Evolutionary conservation across 2,888 invertebrate genomes (phyloP).

Genomic region (Caenorhabditis uteleia): DNA sequence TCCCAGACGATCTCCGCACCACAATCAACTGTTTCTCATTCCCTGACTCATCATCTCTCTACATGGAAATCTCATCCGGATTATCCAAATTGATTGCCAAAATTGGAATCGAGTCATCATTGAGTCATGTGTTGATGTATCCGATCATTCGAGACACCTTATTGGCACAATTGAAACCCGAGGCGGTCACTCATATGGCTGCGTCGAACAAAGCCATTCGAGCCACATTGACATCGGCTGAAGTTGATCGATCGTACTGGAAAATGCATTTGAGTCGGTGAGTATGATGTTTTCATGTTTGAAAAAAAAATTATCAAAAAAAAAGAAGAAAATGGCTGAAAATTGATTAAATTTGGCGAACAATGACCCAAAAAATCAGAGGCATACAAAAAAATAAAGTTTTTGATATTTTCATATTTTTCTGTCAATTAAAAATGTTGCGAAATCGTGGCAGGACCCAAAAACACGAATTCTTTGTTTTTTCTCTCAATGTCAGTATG

Average conservation of each 20-base stretch:
- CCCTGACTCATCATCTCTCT: slow-evolving; percentile 10
- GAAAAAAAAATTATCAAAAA: background rate
- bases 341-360: too few species aligned
- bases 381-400: too few species aligned
- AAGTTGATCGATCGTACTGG: slow-evolving; percentile 27
- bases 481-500: too few species aligned
- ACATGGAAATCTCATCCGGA: slow-evolving; percentile 1
- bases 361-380: too few species aligned
- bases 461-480: too few species aligned
- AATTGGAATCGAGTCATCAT: slow-evolving; percentile 8
- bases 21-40: slow-evolving; percentile 14
- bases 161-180: slow-evolving; percentile 1
- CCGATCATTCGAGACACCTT: slow-evolving; percentile 8
- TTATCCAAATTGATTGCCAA: slow-evolving; percentile 10
- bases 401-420: too few species aligned
- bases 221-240: slow-evolving; percentile 3
- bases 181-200: slow-evolving; percentile 5
- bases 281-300: background rate
- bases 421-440: too few species aligned
- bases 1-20: slow-evolving; percentile 21
- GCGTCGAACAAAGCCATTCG: slow-evolving; percentile 1
- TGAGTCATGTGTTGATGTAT: slow-evolving; percentile 21
- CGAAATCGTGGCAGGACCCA: too few species aligned
- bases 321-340: too few species aligned
- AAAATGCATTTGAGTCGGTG: slow-evolving; percentile 10